phyloP scores from a whole-genome alignment of 2,797 vertebrate genomes.

The Crenichthys baileyi region DNA sequence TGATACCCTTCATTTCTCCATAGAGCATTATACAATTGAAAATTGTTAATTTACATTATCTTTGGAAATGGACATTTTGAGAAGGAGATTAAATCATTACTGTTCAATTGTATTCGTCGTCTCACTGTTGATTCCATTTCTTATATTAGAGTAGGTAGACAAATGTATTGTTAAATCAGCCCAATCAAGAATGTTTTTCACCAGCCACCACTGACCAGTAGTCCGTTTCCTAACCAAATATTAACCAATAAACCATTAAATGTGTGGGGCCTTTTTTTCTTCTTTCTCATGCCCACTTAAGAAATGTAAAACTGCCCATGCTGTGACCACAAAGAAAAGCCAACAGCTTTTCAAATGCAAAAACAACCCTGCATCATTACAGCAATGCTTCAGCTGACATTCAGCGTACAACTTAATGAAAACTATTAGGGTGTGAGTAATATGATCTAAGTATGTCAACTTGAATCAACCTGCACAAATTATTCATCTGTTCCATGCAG shows the following conservation, averaged over 20 bases:
- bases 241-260: not conserved
- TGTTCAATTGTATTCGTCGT: too few relatives aligned
- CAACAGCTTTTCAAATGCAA: constrained; percentile 50
- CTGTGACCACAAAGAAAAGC: not conserved
- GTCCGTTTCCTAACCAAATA: constrained; percentile 34
- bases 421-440: not conserved
- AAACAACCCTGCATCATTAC: constrained; percentile 21
- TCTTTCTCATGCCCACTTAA: not conserved
- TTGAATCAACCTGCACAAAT: constrained; percentile 15
- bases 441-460: not conserved
- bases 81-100: too few relatives aligned
- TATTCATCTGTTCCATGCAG: not conserved
- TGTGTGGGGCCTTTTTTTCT: not conserved
- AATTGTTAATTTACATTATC: too few relatives aligned
- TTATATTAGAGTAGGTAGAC: too few relatives aligned
- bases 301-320: constrained; percentile 1
- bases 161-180: too few relatives aligned
- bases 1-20: too few relatives aligned
- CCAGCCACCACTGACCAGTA: not conserved
- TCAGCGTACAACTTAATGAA: not conserved
- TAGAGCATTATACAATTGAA: too few relatives aligned
- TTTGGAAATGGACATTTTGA: too few relatives aligned
- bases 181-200: too few relatives aligned
- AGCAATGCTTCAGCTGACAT: not conserved
- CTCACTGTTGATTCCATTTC: too few relatives aligned